phyloP scores from a whole-genome alignment of 2,888 invertebrate genomes.

The Gastracanthus pulcherrimus region DNA sequence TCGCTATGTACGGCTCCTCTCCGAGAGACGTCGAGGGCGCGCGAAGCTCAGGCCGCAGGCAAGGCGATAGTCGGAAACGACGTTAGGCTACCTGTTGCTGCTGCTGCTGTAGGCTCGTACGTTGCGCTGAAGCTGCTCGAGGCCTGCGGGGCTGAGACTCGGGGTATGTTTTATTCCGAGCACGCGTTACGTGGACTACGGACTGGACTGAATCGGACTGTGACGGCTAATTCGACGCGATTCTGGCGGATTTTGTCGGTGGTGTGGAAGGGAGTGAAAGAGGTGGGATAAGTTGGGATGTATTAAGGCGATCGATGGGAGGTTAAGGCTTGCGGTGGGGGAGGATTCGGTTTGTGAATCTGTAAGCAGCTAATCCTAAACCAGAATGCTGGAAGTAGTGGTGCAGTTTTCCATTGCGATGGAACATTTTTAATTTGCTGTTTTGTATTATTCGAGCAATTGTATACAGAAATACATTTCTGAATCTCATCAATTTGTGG shows the following conservation, averaged over 20 bases:
- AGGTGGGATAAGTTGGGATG: no score
- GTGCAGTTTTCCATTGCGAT: no score
- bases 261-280: background rate
- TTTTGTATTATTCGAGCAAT: no score
- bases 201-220: no score
- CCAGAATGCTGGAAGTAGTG: no score
- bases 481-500: no score
- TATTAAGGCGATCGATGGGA: background rate
- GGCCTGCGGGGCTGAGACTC: background rate
- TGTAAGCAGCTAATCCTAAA: no score
- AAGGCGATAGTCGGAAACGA: background rate
- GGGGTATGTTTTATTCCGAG: conserved; percentile 26
- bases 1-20: background rate
- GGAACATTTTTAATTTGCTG: no score
- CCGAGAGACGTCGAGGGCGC: conserved; percentile 5
- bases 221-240: background rate
- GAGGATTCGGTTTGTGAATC: no score
- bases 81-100: conserved; percentile 41
- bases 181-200: background rate
- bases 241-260: background rate
- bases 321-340: background rate
- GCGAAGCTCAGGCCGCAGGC: no score
- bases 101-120: background rate
- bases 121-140: no score
- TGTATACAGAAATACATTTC: no score